Evolutionary conservation across 1,140 invertebrate genomes (phyloP), one percentile per base, ranked within the genome.

Genomic region (Whitmania pigra): DNA sequence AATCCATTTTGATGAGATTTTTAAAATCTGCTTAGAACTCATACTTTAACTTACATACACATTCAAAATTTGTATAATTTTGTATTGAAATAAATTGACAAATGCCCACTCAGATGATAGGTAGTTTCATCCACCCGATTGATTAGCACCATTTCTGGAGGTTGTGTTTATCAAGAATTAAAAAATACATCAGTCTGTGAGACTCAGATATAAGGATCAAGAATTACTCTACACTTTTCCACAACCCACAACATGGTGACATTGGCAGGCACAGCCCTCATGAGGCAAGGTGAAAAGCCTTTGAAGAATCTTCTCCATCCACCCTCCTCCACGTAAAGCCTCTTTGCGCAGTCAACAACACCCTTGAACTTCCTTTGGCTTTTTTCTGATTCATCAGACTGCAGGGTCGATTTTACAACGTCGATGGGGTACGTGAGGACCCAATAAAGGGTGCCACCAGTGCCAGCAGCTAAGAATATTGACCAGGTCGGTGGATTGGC

Each of bases 401-500:
- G 70, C 70, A 74, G 25, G 18, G 73, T 36, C 2, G 73, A 74
- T 53, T 74, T 74, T 63, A 74, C 53, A 40, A 74, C 73, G 40
- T 74, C 73, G 3, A 69, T 72, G n/a, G 73, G 73, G 36, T 72
- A 74, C 3, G 73, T 74, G 57, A 74, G 53, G 11, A 57, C n/a
- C 73, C 73, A 74, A 69, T 72, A 74, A 18, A 74, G 66, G 29
- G 71, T 36, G 29, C 73, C 73, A 4, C 40, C 73, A 6, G 53
- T 54, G 6, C 70, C 70, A 18, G 72, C 73, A 18, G 73, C 54
- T 0, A 72, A 13, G 40, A 74, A 74, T 31, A 66, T 43, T 4
- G 69, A 67, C 68, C 69, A 73, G 13, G 54, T 36, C 0, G 69
- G 68, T 5, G 57, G 17, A 25, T 31, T 68, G 54, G 27, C 11